Conservation (phyloP, 2,113 vertebrate species). For the Setophaga kirtlandii region DNA sequence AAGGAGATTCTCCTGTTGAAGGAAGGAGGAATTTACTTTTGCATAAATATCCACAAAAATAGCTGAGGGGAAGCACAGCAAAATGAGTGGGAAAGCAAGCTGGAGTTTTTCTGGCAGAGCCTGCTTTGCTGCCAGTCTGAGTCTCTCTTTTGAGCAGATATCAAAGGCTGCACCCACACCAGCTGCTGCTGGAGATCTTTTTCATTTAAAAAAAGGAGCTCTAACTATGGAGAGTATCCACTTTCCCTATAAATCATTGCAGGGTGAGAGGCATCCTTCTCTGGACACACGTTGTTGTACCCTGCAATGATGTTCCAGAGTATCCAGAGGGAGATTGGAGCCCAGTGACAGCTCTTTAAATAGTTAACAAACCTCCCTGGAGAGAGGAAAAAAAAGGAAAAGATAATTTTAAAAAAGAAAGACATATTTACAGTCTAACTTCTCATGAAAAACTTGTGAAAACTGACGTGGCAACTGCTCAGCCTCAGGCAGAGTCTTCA, state of each 20-base stretch:
- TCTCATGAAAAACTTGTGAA: background rate
- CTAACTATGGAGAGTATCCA: background rate
- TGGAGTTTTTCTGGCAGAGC: background rate
- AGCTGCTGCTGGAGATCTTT: background rate
- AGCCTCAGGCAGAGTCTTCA: background rate
- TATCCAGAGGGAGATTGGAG: background rate
- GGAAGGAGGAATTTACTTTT: background rate
- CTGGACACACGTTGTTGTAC: background rate
- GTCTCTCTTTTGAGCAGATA: background rate
- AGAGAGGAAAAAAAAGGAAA: too few relatives aligned
- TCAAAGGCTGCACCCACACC: background rate
- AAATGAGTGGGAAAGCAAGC: background rate
- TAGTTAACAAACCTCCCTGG: background rate
- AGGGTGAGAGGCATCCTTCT: background rate
- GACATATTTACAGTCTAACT: background rate
- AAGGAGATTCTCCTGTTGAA: background rate
- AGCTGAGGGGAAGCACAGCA: background rate
- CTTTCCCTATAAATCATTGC: background rate
- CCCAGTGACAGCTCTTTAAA: background rate
- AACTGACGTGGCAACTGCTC: background rate
- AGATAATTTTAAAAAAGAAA: background rate
- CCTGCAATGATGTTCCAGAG: background rate
- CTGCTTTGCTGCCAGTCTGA: background rate
- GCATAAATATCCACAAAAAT: background rate
- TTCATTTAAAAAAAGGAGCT: background rate